Conservation (phyloP, 2,113 vertebrate genomes). For the Mormoops blainvillei region DNA sequence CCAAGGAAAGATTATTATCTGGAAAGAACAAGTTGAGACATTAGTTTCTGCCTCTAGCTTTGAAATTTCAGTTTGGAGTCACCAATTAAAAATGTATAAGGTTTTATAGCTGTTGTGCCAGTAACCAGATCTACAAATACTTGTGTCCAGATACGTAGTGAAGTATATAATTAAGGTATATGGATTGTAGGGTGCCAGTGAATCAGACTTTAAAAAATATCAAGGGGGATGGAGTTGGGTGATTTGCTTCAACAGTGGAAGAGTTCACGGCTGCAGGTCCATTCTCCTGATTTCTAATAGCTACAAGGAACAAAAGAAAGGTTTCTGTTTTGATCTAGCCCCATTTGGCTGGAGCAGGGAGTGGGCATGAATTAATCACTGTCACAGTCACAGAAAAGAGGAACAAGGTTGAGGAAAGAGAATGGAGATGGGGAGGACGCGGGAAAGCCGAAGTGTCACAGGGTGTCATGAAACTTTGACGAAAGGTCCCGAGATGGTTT, state of each 20-base stretch:
- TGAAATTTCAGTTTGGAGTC: background rate
- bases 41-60: constrained; percentile 9
- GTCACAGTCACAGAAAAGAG: background rate
- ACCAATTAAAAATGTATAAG: background rate
- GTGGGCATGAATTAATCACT: background rate
- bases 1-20: background rate
- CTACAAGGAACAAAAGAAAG: background rate
- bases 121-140: background rate
- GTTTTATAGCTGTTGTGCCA: background rate
- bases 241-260: background rate
- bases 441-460: background rate
- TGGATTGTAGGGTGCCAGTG: background rate
- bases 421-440: background rate
- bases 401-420: background rate
- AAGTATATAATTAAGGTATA: background rate
- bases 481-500: background rate
- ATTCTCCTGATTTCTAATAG: background rate
- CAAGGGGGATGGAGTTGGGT: background rate
- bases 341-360: background rate
- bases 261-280: background rate
- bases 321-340: background rate
- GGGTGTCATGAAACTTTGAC: background rate
- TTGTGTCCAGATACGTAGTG: background rate
- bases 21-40: background rate
- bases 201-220: background rate